phyloP scores from a whole-genome alignment of 2,113 vertebrate genomes.

The Lucifuga dentata region DNA sequence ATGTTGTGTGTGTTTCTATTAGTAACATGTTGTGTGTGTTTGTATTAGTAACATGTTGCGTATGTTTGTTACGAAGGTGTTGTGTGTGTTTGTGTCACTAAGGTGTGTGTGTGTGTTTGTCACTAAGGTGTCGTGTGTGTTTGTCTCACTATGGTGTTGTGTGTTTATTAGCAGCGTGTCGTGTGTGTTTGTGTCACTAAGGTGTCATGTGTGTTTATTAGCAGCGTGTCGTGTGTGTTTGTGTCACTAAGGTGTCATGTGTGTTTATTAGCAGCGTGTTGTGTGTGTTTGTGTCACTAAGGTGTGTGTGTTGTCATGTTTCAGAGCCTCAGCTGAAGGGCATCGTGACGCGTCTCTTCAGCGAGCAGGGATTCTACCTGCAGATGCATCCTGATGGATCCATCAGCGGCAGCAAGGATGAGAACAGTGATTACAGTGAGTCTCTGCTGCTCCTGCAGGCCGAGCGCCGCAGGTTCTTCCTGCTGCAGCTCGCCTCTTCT shows the following conservation, averaged over 20 bases:
- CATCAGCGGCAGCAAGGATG: constrained; percentile 95
- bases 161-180: no score
- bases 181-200: no score
- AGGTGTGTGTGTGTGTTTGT: no score
- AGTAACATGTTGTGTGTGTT: not conserved
- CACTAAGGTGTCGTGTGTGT: no score
- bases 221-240: no score
- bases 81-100: no score
- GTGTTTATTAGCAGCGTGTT: not conserved
- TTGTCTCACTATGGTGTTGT: no score
- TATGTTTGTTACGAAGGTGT: no score
- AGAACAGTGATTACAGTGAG: constrained; percentile 98
- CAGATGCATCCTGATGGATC: constrained; percentile 96
- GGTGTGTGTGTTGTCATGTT: constrained; percentile 49
- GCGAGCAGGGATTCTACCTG: constrained; percentile 97
- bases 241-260: constrained; percentile 22
- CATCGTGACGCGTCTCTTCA: constrained; percentile 99
- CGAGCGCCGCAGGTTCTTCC: no score
- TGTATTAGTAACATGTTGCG: not conserved
- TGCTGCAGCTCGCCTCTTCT: no score
- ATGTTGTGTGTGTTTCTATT: no score
- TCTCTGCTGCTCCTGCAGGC: not conserved
- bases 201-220: no score
- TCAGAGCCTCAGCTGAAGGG: constrained; percentile 98
- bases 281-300: constrained; percentile 4